phyloP scores from a whole-genome alignment of 2,888 invertebrate species.

The Lithosia quadra region DNA sequence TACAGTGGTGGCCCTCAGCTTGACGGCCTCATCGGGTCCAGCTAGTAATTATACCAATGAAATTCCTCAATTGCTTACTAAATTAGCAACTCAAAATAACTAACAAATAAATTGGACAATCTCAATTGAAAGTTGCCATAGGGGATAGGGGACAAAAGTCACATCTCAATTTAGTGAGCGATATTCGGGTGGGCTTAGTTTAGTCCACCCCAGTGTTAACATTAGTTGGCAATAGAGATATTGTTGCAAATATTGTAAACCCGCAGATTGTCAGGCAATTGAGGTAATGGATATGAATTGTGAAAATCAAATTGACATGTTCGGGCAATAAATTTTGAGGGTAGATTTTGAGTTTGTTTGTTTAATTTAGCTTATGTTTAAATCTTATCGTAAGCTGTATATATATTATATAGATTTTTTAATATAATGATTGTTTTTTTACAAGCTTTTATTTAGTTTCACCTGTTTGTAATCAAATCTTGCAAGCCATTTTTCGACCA shows the following conservation, averaged over 20 bases:
- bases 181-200: neutral
- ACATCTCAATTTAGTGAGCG: constrained; percentile 21
- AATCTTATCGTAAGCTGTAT: neutral
- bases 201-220: constrained; percentile 6
- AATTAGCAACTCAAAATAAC: constrained; percentile 22
- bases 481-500: no score
- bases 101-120: constrained; percentile 39
- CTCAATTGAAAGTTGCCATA: constrained; percentile 33
- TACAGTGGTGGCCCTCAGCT: no score
- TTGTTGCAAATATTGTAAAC: constrained; percentile 28
- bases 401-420: no score
- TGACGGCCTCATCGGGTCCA: no score
- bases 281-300: constrained; percentile 25
- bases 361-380: neutral
- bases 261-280: constrained; percentile 39
- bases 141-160: constrained; percentile 39
- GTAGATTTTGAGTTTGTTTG: neutral
- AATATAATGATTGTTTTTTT: no score
- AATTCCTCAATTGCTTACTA: neutral
- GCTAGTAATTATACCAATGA: no score
- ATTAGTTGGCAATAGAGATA: constrained; percentile 6
- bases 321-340: neutral
- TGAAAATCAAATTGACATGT: constrained; percentile 5
- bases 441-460: no score
- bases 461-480: no score